Conservation (phyloP, 1,140 invertebrate genomes). For the Drosophila grimshawi region DNA sequence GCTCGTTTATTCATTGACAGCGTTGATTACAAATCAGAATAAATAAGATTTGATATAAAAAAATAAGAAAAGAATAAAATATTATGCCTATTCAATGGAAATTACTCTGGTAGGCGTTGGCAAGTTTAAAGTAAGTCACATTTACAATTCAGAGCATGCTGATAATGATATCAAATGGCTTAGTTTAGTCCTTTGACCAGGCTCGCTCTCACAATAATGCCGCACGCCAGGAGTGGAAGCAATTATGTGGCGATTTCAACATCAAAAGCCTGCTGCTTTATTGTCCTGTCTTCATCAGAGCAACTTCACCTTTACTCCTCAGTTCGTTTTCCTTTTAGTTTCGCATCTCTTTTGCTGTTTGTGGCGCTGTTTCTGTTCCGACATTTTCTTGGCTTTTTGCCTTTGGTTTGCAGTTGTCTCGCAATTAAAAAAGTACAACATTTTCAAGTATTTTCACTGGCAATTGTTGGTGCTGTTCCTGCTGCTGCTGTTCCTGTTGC, state of each 20-base stretch:
- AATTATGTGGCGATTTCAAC: conserved; percentile 23
- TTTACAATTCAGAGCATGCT: not conserved
- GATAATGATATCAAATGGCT: not conserved
- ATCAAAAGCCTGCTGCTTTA: not conserved
- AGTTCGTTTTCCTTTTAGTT: not conserved
- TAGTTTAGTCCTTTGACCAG: not conserved
- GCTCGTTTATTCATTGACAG: not conserved
- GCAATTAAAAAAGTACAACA: conserved; percentile 39
- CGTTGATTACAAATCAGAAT: not conserved
- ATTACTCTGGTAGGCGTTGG: no score
- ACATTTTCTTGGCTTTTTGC: conserved; percentile 2
- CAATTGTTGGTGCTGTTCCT: not conserved
- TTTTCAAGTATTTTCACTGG: conserved; percentile 3
- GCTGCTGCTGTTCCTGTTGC: not conserved
- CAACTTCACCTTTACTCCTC: not conserved
- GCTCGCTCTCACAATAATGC: not conserved
- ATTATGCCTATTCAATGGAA: no score
- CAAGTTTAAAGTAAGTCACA: no score
- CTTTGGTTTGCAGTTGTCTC: not conserved
- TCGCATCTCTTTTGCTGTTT: conserved; percentile 1
- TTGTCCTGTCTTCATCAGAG: not conserved
- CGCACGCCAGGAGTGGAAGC: conserved; percentile 1
- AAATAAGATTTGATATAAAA: not conserved
- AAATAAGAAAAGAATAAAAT: not conserved
- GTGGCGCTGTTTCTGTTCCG: not conserved